phyloP scores from a whole-genome alignment of 2,888 invertebrate genomes.

The Drosophila kokeensis region DNA sequence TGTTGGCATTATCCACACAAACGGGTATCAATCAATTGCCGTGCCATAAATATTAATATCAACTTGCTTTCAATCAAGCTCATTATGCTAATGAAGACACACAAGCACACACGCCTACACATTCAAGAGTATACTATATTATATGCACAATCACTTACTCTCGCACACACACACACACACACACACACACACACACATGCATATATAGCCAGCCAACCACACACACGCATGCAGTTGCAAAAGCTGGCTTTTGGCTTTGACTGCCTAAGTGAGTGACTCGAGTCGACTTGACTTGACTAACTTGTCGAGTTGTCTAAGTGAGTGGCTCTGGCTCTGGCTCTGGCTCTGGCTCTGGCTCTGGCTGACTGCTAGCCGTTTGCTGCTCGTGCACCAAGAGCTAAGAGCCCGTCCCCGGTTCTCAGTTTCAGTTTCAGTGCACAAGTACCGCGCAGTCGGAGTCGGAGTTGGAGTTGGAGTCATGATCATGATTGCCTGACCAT shows the following conservation, averaged over 20 bases:
- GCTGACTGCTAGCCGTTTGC: constrained; percentile 35
- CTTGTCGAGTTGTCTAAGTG: constrained; percentile 56
- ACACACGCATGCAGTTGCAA: constrained; percentile 1
- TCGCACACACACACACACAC: constrained; percentile 20
- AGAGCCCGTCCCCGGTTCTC: constrained; percentile 2
- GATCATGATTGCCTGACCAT: constrained; percentile 67
- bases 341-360: constrained; percentile 4
- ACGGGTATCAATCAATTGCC: constrained; percentile 35
- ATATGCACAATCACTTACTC: constrained; percentile 2
- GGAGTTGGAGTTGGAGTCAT: constrained; percentile 23
- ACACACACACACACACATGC: constrained; percentile 23
- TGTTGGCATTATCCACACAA: constrained; percentile 6
- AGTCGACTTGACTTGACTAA: constrained; percentile 49
- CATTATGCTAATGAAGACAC: constrained; percentile 76
- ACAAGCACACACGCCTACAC: constrained; percentile 62
- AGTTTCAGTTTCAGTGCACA: constrained; percentile 10
- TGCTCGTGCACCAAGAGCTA: constrained; percentile 20
- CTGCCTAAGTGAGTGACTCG: constrained; percentile 62
- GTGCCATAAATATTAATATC: constrained; percentile 64
- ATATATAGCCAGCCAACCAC: neutral
- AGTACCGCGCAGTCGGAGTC: constrained; percentile 21
- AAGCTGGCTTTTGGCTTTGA: constrained; percentile 29
- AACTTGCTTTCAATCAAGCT: constrained; percentile 71
- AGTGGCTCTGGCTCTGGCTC: constrained; percentile 25
- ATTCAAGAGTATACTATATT: constrained; percentile 6